phyloP scores from a whole-genome alignment of 2,888 invertebrate species.

The Cataglyphis albicans region DNA sequence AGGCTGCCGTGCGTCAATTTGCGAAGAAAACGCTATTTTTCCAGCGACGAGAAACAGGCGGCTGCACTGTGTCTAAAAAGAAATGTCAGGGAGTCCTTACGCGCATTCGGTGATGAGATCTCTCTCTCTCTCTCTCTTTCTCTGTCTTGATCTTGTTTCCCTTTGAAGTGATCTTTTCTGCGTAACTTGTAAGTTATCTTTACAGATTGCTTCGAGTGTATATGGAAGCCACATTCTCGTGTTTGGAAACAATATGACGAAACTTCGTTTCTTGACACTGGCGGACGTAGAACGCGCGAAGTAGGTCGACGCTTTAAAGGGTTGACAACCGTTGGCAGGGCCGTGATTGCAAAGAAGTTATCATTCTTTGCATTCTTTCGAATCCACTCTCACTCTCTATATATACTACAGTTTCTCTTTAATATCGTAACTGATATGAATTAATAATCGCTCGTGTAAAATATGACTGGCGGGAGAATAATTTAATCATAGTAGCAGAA shows the following conservation, averaged over 20 bases:
- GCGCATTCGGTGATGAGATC: conserved; percentile 9
- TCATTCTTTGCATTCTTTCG: background rate
- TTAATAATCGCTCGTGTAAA: background rate
- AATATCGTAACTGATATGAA: background rate
- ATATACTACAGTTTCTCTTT: background rate
- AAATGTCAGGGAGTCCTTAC: background rate
- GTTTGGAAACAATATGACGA: conserved; percentile 13
- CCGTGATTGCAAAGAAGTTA: conserved; percentile 6
- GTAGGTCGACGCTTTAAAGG: conserved; percentile 56
- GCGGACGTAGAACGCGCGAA: conserved; percentile 20
- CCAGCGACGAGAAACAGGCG: background rate
- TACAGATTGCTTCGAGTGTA: background rate
- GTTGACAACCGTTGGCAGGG: conserved; percentile 55
- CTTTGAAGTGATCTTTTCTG: conserved; percentile 1
- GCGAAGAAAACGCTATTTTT: conserved; percentile 4
- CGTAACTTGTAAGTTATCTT: conserved; percentile 15
- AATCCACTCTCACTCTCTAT: conserved; percentile 16
- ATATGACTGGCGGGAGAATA: background rate
- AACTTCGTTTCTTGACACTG: conserved; percentile 36
- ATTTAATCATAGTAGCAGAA: background rate
- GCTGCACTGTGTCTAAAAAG: background rate
- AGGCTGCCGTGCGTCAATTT: background rate
- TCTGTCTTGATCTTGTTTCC: conserved; percentile 3
- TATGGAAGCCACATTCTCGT: background rate
- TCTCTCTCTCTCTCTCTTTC: background rate